Evolutionary conservation across 2,113 vertebrate species (phyloP).

Genomic region (Bufo gargarizans): DNA sequence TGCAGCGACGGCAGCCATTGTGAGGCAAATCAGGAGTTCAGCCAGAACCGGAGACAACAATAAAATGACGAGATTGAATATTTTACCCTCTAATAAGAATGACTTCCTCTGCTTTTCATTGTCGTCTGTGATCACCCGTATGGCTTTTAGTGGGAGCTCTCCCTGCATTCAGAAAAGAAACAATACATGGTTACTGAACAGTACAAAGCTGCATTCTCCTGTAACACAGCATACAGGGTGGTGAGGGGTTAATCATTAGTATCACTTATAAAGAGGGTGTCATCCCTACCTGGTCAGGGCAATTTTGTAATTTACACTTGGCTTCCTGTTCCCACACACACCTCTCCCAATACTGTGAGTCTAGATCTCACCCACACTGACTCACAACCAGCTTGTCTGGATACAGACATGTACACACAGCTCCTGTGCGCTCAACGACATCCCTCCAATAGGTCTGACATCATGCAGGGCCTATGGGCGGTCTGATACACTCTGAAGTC

Average conservation of each 20-base stretch:
- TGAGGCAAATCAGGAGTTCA: not conserved
- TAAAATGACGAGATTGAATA: not conserved
- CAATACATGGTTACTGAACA: not conserved
- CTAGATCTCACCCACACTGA: slow-evolving; percentile 32
- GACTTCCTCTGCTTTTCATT: slow-evolving; percentile 84
- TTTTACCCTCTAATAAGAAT: slow-evolving; percentile 90
- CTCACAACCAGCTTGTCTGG: slow-evolving; percentile 48
- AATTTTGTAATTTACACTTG: slow-evolving; percentile 42
- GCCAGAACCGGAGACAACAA: not conserved
- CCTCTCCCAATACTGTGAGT: slow-evolving; percentile 41
- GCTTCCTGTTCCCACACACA: slow-evolving; percentile 57
- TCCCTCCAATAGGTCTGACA: no score
- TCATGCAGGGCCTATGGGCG: no score
- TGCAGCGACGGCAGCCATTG: not conserved
- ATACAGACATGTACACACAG: slow-evolving; percentile 36
- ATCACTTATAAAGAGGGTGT: slow-evolving; percentile 31
- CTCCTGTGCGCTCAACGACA: not conserved
- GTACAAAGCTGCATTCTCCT: no score
- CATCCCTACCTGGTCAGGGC: slow-evolving; percentile 9
- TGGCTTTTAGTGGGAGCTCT: slow-evolving; percentile 89
- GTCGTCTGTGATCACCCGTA: slow-evolving; percentile 86
- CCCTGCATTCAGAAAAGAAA: slow-evolving; percentile 74
- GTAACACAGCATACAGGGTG: not conserved
- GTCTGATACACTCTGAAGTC: no score
- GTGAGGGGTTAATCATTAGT: slow-evolving; percentile 22